Evolutionary conservation across 92 coral and sea anemone genomes (phyloP).

Genomic region (Chrysogorgia sp.): DNA sequence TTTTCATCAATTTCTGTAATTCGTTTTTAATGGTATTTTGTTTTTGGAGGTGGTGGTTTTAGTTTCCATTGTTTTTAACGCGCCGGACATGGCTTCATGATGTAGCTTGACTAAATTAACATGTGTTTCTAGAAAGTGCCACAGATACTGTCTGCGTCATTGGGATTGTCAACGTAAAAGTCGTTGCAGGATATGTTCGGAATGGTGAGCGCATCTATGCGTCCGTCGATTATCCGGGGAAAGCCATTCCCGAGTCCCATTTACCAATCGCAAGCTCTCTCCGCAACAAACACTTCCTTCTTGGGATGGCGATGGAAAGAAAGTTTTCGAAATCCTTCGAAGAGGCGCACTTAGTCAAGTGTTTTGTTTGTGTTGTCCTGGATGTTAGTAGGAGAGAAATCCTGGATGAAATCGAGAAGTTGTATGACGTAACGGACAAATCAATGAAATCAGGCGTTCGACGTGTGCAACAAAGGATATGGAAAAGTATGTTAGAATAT

Average conservation of each 20-base stretch:
- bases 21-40: too few species aligned
- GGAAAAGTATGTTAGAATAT: slow-evolving; percentile 72
- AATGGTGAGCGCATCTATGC: slow-evolving; percentile 95
- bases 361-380: slow-evolving; percentile 95
- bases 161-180: slow-evolving; percentile 91
- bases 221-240: slow-evolving; percentile 74
- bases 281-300: slow-evolving; percentile 66
- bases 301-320: slow-evolving; percentile 96
- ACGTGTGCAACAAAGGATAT: background rate
- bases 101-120: too few species aligned
- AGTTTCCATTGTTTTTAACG: too few species aligned
- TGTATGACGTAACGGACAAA: slow-evolving; percentile 71
- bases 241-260: slow-evolving; percentile 93
- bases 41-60: too few species aligned
- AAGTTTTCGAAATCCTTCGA: slow-evolving; percentile 64
- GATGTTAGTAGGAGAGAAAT: slow-evolving; percentile 85
- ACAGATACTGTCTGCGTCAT: slow-evolving; percentile 95
- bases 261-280: slow-evolving; percentile 81
- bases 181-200: slow-evolving; percentile 73
- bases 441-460: slow-evolving; percentile 39
- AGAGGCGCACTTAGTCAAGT: slow-evolving; percentile 73
- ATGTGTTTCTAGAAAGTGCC: slow-evolving; percentile 41
- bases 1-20: too few species aligned
- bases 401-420: slow-evolving; percentile 70
- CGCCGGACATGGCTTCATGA: too few species aligned